phyloP scores from a whole-genome alignment of 2,888 invertebrate species.

The Druceiella hillmani region DNA sequence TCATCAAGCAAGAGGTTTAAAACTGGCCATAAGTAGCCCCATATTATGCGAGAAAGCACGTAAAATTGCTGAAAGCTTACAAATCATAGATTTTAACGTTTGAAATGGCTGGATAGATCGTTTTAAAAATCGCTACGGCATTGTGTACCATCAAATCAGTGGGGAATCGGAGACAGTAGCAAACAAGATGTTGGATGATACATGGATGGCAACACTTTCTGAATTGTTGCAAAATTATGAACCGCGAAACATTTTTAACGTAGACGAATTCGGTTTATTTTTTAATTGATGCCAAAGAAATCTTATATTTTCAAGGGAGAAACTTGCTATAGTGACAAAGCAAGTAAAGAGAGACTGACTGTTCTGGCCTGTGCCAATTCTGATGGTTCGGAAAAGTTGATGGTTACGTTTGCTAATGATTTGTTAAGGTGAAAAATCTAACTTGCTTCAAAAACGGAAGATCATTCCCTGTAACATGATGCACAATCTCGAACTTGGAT shows the following conservation, averaged over 20 bases:
- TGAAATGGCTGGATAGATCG: conserved; percentile 20
- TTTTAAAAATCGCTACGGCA: conserved; percentile 19
- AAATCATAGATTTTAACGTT: conserved; percentile 15
- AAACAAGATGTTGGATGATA: conserved; percentile 8
- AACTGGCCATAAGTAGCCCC: conserved; percentile 14
- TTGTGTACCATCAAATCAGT: conserved; percentile 14
- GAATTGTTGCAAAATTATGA: conserved; percentile 16
- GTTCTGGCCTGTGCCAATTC: conserved; percentile 26
- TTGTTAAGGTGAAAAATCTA: conserved; percentile 26
- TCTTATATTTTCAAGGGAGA: conserved; percentile 23
- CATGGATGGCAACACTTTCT: conserved; percentile 16
- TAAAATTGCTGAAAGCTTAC: conserved; percentile 11
- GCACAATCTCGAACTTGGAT: conserved; percentile 23
- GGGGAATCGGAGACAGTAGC: conserved; percentile 11
- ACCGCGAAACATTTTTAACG: conserved; percentile 21
- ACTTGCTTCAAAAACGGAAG: conserved; percentile 25
- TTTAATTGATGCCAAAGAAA: conserved; percentile 23
- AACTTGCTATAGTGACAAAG: conserved; percentile 24
- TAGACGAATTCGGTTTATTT: conserved; percentile 25
- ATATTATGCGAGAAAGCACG: conserved; percentile 17
- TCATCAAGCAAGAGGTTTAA: conserved; percentile 12
- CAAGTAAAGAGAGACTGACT: conserved; percentile 25
- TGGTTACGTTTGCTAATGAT: conserved; percentile 7
- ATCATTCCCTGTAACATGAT: conserved; percentile 21
- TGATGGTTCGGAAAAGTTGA: conserved; percentile 26